phyloP scores from a whole-genome alignment of 2,888 invertebrate genomes.

The Cancer borealis region DNA sequence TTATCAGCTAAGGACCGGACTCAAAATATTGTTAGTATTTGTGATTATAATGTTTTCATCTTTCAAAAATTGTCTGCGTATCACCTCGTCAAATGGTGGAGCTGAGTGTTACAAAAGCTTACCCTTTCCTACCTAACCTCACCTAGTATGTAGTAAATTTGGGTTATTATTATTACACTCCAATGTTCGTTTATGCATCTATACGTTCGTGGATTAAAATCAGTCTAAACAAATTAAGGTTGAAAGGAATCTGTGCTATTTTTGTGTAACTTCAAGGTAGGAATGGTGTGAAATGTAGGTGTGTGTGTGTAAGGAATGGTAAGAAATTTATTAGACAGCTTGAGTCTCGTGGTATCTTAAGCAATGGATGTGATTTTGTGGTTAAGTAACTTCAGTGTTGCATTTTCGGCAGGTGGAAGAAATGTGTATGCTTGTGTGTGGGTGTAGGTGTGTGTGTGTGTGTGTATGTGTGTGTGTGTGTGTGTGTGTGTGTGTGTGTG shows the following conservation, averaged over 20 bases:
- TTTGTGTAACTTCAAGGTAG: background rate
- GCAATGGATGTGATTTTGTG: background rate
- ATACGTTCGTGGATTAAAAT: background rate
- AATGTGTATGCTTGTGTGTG: too few relatives aligned
- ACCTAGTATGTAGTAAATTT: background rate
- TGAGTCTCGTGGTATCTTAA: background rate
- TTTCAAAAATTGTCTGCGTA: too few relatives aligned
- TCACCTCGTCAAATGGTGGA: too few relatives aligned
- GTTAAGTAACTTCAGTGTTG: too few relatives aligned
- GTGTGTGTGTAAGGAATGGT: background rate
- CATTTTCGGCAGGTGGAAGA: too few relatives aligned
- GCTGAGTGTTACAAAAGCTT: background rate
- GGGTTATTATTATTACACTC: background rate
- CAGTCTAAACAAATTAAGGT: background rate
- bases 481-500: too few relatives aligned
- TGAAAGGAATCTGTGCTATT: background rate
- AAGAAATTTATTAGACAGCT: background rate
- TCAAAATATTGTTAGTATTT: background rate
- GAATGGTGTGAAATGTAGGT: background rate
- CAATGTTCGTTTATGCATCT: background rate
- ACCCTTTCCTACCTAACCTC: background rate
- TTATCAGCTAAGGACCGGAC: too few relatives aligned
- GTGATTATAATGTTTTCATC: too few relatives aligned
- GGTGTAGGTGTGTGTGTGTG: too few relatives aligned
- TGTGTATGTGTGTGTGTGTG: too few relatives aligned